A percentile compares a stretch with the other conserved stretches of the same genome.
Conservation (phyloP, 37 sponge, comb jelly and placozoan species). For the Diacarnus erythraeanus region DNA sequence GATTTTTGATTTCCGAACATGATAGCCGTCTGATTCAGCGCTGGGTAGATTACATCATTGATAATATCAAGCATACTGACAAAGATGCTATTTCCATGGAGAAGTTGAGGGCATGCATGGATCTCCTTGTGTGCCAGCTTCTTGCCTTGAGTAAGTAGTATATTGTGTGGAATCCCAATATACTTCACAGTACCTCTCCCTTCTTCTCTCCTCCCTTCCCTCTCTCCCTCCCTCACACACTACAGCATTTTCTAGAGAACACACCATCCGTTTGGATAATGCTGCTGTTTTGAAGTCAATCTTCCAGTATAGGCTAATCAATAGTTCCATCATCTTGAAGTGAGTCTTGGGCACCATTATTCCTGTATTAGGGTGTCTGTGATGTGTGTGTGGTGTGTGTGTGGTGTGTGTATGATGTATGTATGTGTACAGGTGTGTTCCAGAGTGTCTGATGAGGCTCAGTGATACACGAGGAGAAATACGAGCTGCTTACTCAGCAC, state of each 20-base stretch:
- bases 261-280: conserved; percentile 76
- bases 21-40: conserved; percentile 63
- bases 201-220: background rate
- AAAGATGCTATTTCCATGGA: conserved; percentile 4
- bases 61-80: conserved; percentile 25
- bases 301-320: conserved; percentile 60
- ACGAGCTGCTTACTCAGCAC: conserved; percentile 83
- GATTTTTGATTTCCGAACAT: background rate
- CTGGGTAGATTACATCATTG: conserved; percentile 70
- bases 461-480: conserved; percentile 84
- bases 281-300: conserved; percentile 65
- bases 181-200: background rate
- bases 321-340: conserved; percentile 57
- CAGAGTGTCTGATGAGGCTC: conserved; percentile 75
- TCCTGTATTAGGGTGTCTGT: background rate
- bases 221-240: background rate
- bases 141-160: conserved; percentile 62
- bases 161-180: background rate
- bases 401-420: too few relatives aligned
- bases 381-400: conserved; percentile 1
- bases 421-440: conserved; percentile 49
- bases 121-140: conserved; percentile 57
- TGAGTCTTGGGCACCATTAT: conserved; percentile 2
- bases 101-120: conserved; percentile 38
- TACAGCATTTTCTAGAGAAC: conserved; percentile 83